These are phyloP conservation scores for Drosophila conformis DNA, from an alignment of 2,888 invertebrate genomes.

Conservation along the genomic window DNA sequence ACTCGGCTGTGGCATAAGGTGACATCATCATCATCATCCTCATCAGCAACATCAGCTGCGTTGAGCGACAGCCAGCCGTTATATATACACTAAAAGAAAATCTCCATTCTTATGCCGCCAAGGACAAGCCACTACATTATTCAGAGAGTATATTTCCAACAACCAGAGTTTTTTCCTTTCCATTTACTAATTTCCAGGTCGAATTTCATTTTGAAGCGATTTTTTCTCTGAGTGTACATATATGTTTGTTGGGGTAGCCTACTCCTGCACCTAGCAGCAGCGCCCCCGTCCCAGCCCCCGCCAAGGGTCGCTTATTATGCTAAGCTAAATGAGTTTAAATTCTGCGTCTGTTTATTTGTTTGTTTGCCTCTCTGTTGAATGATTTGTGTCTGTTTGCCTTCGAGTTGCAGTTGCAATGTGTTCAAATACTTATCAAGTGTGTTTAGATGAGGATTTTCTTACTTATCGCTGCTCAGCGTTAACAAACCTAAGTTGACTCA, in stretches of 20 bases:
- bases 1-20: constrained; percentile 36
- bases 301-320: constrained; percentile 53
- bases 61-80: constrained; percentile 39
- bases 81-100: background rate
- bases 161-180: too few species aligned
- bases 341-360: constrained; percentile 53
- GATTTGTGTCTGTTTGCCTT: constrained; percentile 69
- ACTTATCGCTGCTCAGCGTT: constrained; percentile 7
- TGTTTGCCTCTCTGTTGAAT: constrained; percentile 70
- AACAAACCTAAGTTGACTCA: constrained; percentile 42
- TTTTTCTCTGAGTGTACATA: background rate
- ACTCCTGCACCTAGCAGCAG: constrained; percentile 31
- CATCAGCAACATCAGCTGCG: constrained; percentile 2
- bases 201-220: background rate
- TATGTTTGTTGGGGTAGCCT: constrained; percentile 2
- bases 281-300: constrained; percentile 2
- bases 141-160: background rate
- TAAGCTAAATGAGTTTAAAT: constrained; percentile 61
- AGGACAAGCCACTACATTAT: background rate
- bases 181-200: background rate
- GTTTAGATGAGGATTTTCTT: background rate
- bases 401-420: constrained; percentile 38
- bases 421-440: constrained; percentile 45
- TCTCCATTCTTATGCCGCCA: background rate
- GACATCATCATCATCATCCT: constrained; percentile 33